Evolutionary conservation across 2,888 invertebrate species (phyloP), one percentile per base, ranked within the genome.

Genomic region (Drosophila formosana): DNA sequence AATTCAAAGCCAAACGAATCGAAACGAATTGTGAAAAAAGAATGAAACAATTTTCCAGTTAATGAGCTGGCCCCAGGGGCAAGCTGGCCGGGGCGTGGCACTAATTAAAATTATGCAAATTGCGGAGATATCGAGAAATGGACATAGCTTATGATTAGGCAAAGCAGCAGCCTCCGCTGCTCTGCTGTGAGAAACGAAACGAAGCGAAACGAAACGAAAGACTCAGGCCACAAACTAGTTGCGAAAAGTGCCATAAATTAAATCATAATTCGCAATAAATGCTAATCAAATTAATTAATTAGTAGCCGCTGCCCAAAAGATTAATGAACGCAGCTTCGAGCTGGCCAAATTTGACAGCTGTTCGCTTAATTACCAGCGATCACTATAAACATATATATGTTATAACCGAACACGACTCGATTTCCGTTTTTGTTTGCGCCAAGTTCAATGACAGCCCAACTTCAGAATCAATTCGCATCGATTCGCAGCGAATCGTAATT

Each of bases 231-330:
- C 74, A 62, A 82, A 85, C 80, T 72, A 49, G 82, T 63, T 71
- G 71, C 39, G 13, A 57, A 46, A 43, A 56, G 23, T 41, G 66
- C 80, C 73, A 75, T 86, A 88, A 85, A 80, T 86, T 88, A 78
- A 82, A 78, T 78, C 81, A 77, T 80, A 86, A 88, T 85, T 86
- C 78, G 78, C 84, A 67, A 58, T 76, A 58, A 75, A 87, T 79
- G 82, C 75, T 83, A 86, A 83, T 88, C 77, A 83, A 85, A 85
- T 88, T 88, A 88, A 86, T 86, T 86, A 88, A 78, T 75, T 73
- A 66, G 78, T 80, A 80, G 74, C 52, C 61, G 25, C 64, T 49
- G 55, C n/a, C n/a, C 47, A 52, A 43, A 62, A 72, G 85, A 84
- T 88, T 85, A 84, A 83, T 84, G 70, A 64, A 43, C 55, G 13